Percentiles rank a stretch among this genome's conserved stretches.
Conservation (phyloP, 2,888 invertebrate species). For the Choristoneura rosaceana region DNA sequence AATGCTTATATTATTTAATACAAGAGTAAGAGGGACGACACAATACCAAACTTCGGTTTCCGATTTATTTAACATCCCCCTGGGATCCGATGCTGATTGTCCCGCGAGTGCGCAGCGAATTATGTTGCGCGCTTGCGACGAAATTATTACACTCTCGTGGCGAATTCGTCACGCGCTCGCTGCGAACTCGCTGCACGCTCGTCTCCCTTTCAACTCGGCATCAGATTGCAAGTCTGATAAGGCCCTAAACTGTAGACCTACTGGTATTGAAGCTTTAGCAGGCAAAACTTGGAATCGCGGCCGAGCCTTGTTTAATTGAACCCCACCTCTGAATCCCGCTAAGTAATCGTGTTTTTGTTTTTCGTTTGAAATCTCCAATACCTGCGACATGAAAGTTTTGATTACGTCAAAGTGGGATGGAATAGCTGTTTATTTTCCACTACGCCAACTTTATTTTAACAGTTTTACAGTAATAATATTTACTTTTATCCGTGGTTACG, state of each 20-base stretch:
- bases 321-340: constrained; percentile 14
- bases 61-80: no score
- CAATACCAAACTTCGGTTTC: no score
- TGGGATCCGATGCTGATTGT: no score
- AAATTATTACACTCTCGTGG: no score
- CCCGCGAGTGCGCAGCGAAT: no score
- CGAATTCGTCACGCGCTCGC: no score
- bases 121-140: no score
- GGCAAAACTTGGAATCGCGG: constrained; percentile 13
- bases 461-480: background rate
- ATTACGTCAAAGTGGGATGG: constrained; percentile 3
- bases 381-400: background rate
- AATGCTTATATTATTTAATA: no score
- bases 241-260: constrained; percentile 4
- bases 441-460: background rate
- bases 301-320: constrained; percentile 20
- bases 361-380: background rate
- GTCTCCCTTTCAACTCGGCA: no score
- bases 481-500: background rate
- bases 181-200: no score
- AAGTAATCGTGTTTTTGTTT: constrained; percentile 24
- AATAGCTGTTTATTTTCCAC: background rate
- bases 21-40: no score
- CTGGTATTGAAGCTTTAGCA: constrained; percentile 11
- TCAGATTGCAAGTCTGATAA: no score